Evolutionary conservation across 1,140 invertebrate species (phyloP).

Genomic region (Pogonomyrmex barbatus): DNA sequence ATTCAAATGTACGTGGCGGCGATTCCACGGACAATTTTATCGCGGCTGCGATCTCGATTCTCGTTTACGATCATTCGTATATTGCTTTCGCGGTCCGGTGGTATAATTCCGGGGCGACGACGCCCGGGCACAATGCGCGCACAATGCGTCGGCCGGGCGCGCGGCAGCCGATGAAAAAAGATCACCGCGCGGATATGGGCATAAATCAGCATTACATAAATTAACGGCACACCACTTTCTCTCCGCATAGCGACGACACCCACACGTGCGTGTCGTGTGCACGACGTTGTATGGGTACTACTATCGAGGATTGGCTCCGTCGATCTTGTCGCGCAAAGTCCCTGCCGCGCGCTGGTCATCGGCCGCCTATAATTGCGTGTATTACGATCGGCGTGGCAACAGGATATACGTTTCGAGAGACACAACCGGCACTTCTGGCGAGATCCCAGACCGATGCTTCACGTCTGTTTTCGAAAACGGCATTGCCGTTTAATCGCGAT

Average conservation of each 20-base stretch:
- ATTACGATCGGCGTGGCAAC: conserved; percentile 31
- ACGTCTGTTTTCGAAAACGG: conserved; percentile 8
- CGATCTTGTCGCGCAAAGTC: conserved; percentile 44
- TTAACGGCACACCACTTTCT: conserved; percentile 80
- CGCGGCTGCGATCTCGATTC: conserved; percentile 28
- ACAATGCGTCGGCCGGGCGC: conserved; percentile 49
- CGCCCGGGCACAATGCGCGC: conserved; percentile 58
- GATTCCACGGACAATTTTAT: conserved; percentile 49
- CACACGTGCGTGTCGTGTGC: conserved; percentile 67
- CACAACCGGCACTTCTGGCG: conserved; percentile 10
- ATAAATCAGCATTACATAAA: conserved; percentile 83
- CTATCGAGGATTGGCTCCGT: conserved; percentile 49
- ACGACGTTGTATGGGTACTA: conserved; percentile 28
- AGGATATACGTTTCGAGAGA: conserved; percentile 19
- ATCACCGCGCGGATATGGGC: conserved; percentile 71
- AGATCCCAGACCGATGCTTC: conserved; percentile 23
- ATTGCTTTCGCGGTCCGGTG: conserved; percentile 24
- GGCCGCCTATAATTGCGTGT: conserved; percentile 21
- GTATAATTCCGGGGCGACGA: conserved; percentile 67
- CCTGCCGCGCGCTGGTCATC: conserved; percentile 55
- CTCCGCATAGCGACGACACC: conserved; percentile 76
- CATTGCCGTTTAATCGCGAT: not conserved
- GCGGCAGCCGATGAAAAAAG: conserved; percentile 70
- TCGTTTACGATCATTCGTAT: conserved; percentile 22
- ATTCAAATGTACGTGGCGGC: not conserved